Percentiles rank a stretch among this genome's conserved stretches.
phyloP scores from a whole-genome alignment of 92 coral and sea anemone species.

The Palythoa grandiflora region DNA sequence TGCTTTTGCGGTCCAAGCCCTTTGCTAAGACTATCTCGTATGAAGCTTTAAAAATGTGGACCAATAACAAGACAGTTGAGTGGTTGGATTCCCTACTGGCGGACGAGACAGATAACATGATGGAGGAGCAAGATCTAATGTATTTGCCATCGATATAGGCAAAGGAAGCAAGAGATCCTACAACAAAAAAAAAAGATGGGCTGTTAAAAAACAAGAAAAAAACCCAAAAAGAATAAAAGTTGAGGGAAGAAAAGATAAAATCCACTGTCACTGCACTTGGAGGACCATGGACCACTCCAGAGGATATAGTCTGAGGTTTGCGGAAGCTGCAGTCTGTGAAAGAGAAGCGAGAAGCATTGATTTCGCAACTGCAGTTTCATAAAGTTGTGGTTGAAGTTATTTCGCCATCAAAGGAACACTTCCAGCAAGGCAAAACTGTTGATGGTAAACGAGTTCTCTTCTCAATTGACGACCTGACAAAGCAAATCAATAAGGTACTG shows the following conservation, averaged over 20 bases:
- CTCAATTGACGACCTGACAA: constrained; percentile 36
- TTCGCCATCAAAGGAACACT: constrained; percentile 43
- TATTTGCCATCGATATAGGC: too few relatives aligned
- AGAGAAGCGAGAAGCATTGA: constrained; percentile 47
- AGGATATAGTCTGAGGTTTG: not conserved
- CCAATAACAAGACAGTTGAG: too few relatives aligned
- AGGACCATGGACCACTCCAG: constrained; percentile 32
- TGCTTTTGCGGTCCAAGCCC: too few relatives aligned
- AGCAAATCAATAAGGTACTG: constrained; percentile 14
- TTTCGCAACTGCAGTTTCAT: constrained; percentile 28
- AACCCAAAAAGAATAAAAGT: constrained; percentile 36
- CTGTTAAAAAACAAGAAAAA: not conserved
- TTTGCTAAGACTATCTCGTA: too few relatives aligned
- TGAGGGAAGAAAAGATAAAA: constrained; percentile 45
- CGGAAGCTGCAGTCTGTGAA: constrained; percentile 42
- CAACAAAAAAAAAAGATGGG: not conserved
- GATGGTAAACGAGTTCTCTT: constrained; percentile 28
- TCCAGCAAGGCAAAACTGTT: constrained; percentile 49
- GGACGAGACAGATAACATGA: too few relatives aligned
- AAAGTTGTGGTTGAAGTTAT: constrained; percentile 8
- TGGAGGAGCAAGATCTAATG: too few relatives aligned
- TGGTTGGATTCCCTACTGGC: too few relatives aligned
- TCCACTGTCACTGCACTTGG: constrained; percentile 42
- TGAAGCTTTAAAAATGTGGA: too few relatives aligned
- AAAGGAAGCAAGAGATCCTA: too few relatives aligned